These are phyloP conservation scores for Alviniconcha strummeri DNA, from an alignment of 2,888 invertebrate species.

Conservation along the genomic window DNA sequence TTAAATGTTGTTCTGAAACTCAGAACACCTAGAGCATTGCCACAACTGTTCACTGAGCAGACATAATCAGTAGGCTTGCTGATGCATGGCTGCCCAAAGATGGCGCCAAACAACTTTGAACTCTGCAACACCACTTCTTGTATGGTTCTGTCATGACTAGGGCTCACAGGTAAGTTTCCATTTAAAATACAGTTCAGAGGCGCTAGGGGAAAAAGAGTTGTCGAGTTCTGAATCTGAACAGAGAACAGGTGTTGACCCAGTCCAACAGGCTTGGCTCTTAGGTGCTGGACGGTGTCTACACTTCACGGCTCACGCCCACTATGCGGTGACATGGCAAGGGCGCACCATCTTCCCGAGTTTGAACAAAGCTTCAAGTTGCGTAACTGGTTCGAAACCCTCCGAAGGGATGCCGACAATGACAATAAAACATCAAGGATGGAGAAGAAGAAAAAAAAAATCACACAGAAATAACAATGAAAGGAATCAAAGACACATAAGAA, in stretches of 20 bases:
- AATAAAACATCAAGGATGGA: constrained; percentile 2
- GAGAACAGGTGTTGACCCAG: too few relatives aligned
- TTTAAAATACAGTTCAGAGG: not conserved
- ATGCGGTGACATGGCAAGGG: not conserved
- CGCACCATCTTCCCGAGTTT: constrained; percentile 22
- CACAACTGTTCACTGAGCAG: too few relatives aligned
- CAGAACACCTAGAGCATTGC: too few relatives aligned
- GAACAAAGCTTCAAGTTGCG: constrained; percentile 29
- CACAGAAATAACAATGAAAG: not conserved
- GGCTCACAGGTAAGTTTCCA: not conserved
- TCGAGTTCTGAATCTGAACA: not conserved
- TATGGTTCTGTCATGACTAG: not conserved
- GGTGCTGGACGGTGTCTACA: not conserved
- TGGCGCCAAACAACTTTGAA: too few relatives aligned
- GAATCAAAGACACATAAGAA: not conserved
- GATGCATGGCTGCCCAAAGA: too few relatives aligned
- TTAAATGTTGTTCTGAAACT: too few relatives aligned
- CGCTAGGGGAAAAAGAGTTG: not conserved
- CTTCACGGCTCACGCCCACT: not conserved
- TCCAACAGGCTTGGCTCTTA: constrained; percentile 11
- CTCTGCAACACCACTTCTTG: too few relatives aligned
- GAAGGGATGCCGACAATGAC: not conserved
- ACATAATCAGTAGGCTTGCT: too few relatives aligned
- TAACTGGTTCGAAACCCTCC: constrained; percentile 25
- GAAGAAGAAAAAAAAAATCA: not conserved